phyloP scores from a whole-genome alignment of 2,797 vertebrate genomes.

The Catostomus latipinnis region DNA sequence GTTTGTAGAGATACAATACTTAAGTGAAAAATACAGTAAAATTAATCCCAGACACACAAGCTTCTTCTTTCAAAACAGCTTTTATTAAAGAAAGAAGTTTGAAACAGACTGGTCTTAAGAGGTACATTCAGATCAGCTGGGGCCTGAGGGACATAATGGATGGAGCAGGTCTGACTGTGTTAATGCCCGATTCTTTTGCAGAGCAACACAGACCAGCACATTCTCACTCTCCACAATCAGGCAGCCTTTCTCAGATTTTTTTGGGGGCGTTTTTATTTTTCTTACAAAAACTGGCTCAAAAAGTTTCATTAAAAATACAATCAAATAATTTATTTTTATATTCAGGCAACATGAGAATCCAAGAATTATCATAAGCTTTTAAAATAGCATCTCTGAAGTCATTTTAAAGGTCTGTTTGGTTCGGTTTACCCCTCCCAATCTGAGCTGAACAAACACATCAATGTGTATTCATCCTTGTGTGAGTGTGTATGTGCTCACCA shows the following conservation, averaged over 20 bases:
- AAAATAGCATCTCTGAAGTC: conserved; percentile 81
- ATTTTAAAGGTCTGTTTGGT: conserved; percentile 76
- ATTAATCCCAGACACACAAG: conserved; percentile 18
- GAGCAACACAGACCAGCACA: conserved; percentile 46
- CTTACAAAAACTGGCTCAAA: conserved; percentile 78
- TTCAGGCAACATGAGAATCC: conserved; percentile 78
- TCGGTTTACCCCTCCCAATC: conserved; percentile 57
- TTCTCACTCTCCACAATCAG: conserved; percentile 63
- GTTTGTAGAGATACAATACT: too few relatives aligned
- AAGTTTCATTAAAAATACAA: conserved; percentile 83
- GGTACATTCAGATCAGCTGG: conserved; percentile 82
- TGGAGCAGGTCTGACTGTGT: conserved; percentile 59
- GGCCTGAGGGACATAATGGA: conserved; percentile 67
- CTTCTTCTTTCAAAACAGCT: conserved; percentile 72
- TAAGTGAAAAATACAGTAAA: not conserved
- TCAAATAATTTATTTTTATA: conserved; percentile 67
- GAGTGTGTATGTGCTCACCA: conserved; percentile 36
- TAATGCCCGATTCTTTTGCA: conserved; percentile 57
- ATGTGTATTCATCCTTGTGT: conserved; percentile 7
- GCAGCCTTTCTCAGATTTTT: conserved; percentile 65
- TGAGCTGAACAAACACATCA: conserved; percentile 48
- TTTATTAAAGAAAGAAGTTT: conserved; percentile 81
- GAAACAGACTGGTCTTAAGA: conserved; percentile 77
- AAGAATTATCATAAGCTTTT: conserved; percentile 70
- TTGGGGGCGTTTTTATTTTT: conserved; percentile 68